Evolutionary conservation across 1,140 invertebrate species (phyloP), one percentile per base, ranked within the genome.

Genomic region (Drosophila fuyamai): DNA sequence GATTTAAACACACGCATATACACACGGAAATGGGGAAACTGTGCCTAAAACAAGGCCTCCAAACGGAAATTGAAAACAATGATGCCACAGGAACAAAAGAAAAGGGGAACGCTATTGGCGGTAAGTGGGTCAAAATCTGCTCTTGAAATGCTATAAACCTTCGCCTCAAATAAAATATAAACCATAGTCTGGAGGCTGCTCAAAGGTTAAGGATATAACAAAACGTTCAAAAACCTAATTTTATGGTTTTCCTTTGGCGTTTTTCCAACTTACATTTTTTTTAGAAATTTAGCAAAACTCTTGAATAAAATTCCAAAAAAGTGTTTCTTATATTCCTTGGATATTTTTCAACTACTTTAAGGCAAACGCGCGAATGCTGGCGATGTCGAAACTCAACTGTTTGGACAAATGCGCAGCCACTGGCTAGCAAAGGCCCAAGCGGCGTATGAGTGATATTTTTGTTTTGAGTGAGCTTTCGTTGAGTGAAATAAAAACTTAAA

Each of bases 391-490:
- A 89, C 79, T 89, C 84, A 80, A 88, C 83, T 88, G 84, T 89
- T 88, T 88, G 79, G 79, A 51, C 72, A 79, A 80, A 70, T 81
- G 83, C 83, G 79, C 83, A 86, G 83, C 50, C 60, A 51, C 40
- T 66, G 56, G 50, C 76, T 67, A 85, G 60, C 81, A 48, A 53
- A 55, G 70, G 80, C 76, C 63, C 84, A 88, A 74, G 82, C 82
- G 75, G 79, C 82, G 82, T 88, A 86, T 86, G 82, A 88, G 82
- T 82, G 79, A 88, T 86, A 61, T 86, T 86, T 44, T 54, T 23
- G 73, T 38, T 43, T 56, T 59, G 67, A 67, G 72, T 67, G 83
- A 88, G 84, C 76, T 85, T 83, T 89, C 46, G 18, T 32, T 62
- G 70, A 71, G 65, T 56, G 63, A 14, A 70, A 80, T 10, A 38